Conservation (phyloP, 2,113 vertebrate genomes). For the Alligator sinensis region DNA sequence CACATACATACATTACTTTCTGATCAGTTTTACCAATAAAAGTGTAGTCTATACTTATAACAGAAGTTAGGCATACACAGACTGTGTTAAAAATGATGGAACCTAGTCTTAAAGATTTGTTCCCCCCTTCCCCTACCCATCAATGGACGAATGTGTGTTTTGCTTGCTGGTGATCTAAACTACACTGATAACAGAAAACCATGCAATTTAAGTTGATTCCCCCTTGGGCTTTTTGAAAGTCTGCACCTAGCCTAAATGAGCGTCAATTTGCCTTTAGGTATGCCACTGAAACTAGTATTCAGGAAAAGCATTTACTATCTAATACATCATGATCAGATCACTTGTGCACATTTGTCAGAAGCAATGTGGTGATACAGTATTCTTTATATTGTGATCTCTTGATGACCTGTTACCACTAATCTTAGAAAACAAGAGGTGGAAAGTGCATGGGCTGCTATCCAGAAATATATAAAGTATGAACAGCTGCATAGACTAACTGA, state of each 20-base stretch:
- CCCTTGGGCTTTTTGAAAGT: no score
- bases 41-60: no score
- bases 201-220: no score
- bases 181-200: no score
- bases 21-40: no score
- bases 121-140: no score
- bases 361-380: background rate
- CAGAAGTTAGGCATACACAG: no score
- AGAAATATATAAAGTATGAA: background rate
- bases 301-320: rapidly evolving
- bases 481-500: background rate
- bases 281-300: background rate
- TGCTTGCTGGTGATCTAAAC: no score
- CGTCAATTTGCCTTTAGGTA: background rate
- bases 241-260: background rate
- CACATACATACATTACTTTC: no score
- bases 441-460: background rate
- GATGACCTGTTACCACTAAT: background rate
- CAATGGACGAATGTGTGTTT: no score
- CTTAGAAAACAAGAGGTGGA: background rate
- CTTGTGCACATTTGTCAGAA: background rate
- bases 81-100: no score
- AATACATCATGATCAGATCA: background rate
- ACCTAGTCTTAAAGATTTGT: no score
- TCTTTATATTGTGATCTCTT: background rate